Evolutionary conservation across 1,140 invertebrate genomes (phyloP).

Genomic region (Sycophaga agraensis): DNA sequence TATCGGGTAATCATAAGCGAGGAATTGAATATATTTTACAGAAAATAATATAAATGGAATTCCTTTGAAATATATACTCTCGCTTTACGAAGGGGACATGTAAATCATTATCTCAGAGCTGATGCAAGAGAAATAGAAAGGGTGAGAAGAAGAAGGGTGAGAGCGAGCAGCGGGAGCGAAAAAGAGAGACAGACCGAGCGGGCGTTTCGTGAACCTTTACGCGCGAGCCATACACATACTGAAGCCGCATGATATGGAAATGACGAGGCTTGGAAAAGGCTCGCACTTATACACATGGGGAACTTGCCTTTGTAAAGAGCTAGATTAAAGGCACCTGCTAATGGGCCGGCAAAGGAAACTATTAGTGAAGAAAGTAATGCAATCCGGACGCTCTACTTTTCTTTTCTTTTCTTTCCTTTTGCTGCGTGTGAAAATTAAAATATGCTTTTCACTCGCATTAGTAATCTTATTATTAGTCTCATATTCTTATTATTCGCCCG

Average conservation of each 20-base stretch:
- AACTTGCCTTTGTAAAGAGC: constrained; percentile 36
- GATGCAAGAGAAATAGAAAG: constrained; percentile 12
- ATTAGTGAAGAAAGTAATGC: constrained; percentile 43
- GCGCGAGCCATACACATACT: not conserved
- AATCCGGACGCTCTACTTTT: constrained; percentile 30
- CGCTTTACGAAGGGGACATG: constrained; percentile 10
- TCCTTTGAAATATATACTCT: constrained; percentile 9
- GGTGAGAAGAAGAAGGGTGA: not conserved
- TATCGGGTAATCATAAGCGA: not conserved
- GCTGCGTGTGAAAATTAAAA: not conserved
- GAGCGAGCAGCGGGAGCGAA: not conserved
- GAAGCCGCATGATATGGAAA: constrained; percentile 25
- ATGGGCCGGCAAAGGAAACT: constrained; percentile 47
- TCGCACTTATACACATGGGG: constrained; percentile 18
- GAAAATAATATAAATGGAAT: not conserved
- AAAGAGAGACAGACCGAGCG: not conserved
- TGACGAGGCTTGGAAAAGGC: constrained; percentile 27
- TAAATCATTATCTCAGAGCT: constrained; percentile 12
- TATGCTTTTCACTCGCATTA: not conserved
- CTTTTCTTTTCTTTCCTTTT: not conserved
- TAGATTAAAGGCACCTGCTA: constrained; percentile 49
- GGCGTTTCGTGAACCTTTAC: not conserved
- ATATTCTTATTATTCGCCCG: not conserved
- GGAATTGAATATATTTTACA: not conserved
- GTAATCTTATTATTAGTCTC: constrained; percentile 1